Evolutionary conservation across 2,113 vertebrate genomes (phyloP), one percentile per base, ranked within the genome.

Genomic region (Excalfactoria chinensis): DNA sequence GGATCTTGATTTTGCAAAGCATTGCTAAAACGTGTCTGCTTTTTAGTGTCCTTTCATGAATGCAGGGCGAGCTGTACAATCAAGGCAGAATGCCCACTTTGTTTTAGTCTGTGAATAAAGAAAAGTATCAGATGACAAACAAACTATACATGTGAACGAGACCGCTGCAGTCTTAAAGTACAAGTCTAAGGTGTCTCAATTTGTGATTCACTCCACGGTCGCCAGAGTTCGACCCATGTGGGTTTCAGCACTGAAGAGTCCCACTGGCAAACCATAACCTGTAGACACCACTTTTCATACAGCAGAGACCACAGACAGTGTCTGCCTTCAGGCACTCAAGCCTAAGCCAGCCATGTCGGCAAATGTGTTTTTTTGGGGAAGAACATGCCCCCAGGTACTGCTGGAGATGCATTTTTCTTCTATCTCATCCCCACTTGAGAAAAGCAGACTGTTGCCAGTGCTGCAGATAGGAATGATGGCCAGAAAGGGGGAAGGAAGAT

Each of bases 271-370:
- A 34, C 43, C 23, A 34, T 0, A 0, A 44, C 30, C 32, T 62
- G 30, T 32, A 22, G 32, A 66, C 32, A 28, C 19, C 20, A 25
- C 32, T 32, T 43, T 59, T 19, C 41, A 10, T 28, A 21, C 6
- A 6, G 26, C 0, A 1, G 30, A 49, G 67, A n/a, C 14, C 43
- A 26, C 0, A 1, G 46, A 8, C 2, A 2, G 32, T 43, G 15
- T 43, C 60, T 49, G 22, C 35, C 53, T 56, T 41, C 5, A 13
- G 41, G 21, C 2, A 1, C 32, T 67, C 32, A 28, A 49, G 41
- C 14, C 18, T 35, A 3, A 34, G 51, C 64, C 4, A 5, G 13
- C 22, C 37, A 13, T 0, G 0, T 32, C 16, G 28, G n/a, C 51
- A 46, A 53, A 66, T n/a, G n/a, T 59, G 17, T 49, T 82, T 64